Percentiles rank a stretch among this genome's conserved stretches.
phyloP scores from a whole-genome alignment of 2,113 vertebrate species.

The Dendrocopos noguchii region DNA sequence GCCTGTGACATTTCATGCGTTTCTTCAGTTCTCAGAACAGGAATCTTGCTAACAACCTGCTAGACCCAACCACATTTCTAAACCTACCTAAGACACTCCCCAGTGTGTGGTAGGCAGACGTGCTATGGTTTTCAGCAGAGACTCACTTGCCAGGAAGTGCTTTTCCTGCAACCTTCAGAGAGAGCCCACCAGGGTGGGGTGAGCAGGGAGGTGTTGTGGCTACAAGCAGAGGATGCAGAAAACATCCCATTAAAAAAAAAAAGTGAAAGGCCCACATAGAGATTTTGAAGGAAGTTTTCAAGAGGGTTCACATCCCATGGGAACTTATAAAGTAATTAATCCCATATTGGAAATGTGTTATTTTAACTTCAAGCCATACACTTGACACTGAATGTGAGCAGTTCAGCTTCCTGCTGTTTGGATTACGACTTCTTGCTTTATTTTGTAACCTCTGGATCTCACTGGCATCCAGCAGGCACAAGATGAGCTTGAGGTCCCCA shows the following conservation, averaged over 20 bases:
- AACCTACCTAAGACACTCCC: background rate
- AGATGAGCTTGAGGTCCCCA: background rate
- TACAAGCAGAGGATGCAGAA: background rate
- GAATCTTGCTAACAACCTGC: background rate
- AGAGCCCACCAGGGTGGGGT: background rate
- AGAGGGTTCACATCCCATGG: background rate
- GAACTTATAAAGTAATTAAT: background rate
- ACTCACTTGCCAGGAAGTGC: background rate
- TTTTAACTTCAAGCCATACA: background rate
- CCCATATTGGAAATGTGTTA: background rate
- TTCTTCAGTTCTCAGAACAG: background rate
- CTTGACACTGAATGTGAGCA: background rate
- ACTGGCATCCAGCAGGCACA: fast-evolving
- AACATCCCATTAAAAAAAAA: background rate
- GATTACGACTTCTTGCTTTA: background rate
- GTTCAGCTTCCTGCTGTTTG: background rate
- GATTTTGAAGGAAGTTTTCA: background rate
- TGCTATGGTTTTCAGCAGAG: background rate
- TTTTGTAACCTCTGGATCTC: background rate
- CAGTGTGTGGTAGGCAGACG: fast-evolving
- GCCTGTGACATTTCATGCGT: background rate
- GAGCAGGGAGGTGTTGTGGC: background rate
- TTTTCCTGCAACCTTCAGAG: background rate
- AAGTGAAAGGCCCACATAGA: background rate
- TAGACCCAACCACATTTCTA: background rate